Conservation (phyloP, 2,113 vertebrate species). For the Craseonycteris thonglongyai region DNA sequence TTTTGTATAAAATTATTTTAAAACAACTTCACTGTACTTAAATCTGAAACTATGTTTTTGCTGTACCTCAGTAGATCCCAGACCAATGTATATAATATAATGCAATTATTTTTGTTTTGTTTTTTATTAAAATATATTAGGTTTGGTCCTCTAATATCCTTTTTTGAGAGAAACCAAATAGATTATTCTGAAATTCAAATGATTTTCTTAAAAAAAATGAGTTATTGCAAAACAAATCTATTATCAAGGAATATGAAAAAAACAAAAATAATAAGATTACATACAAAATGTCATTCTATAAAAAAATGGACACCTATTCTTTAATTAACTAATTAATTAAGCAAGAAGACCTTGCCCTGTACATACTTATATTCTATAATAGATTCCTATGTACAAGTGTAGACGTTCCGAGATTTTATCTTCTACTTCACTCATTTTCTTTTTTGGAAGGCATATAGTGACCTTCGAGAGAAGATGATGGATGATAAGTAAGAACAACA, state of each 20-base stretch:
- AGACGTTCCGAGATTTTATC: neutral
- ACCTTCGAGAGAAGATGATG: neutral
- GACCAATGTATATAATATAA: neutral
- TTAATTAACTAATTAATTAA: neutral
- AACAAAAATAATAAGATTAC: neutral
- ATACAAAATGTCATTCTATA: neutral
- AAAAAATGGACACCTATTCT: neutral
- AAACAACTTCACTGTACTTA: neutral
- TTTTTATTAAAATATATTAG: neutral
- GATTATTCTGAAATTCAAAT: neutral
- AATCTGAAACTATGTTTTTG: neutral
- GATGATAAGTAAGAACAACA: neutral
- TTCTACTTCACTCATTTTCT: neutral
- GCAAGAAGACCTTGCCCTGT: neutral
- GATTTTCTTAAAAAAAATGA: neutral
- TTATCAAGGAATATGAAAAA: neutral
- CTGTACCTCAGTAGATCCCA: neutral
- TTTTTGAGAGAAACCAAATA: slow-evolving; percentile 15
- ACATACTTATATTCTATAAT: neutral
- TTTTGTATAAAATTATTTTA: neutral
- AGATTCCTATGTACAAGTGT: neutral
- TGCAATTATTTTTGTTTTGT: neutral
- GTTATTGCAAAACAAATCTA: neutral
- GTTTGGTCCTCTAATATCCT: slow-evolving; percentile 19
- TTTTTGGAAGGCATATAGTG: neutral